Evolutionary conservation across 2,888 invertebrate genomes (phyloP), one percentile per base, ranked within the genome.

Genomic region (Cybosia mesomella): DNA sequence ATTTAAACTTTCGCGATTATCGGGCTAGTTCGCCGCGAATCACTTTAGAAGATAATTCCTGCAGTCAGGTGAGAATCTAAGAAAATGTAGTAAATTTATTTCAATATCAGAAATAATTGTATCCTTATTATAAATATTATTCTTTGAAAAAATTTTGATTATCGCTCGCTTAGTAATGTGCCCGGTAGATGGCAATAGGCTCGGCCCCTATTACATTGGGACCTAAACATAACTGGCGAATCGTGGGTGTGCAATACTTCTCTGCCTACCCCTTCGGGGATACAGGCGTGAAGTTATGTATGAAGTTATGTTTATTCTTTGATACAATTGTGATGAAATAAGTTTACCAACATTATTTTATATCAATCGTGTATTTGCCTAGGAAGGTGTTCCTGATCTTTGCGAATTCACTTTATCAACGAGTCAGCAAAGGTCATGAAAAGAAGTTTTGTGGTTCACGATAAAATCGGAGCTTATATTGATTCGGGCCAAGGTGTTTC

Each of bases 391-490:
- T 53, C 4, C 34, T 36, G n/a, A 32, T 67, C 57, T 68, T 34
- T 18, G 18, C 22, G 32, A 64, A 32, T 13, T 34, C 10, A 21
- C 32, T 62, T 62, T 49, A 8, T 49, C 72, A 67, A 58, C 68
- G 49, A 67, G 13, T 57, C 49, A 11, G 22, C 53, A 53, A 15
- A 43, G 76, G 75, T 75, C 80, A 73, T 79, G 83, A 74, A 80
- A 79, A 76, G 65, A 83, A 84, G 73, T 85, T 82, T 79, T 73
- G 74, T 77, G 69, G 78, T 78, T 75, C 68, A 77, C 85, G 86
- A 87, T 88, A 85, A 87, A 85, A 87, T 89, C 87, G 70, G 73
- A 72, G 72, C 76, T 79, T 71, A 84, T 85, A 87, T 86, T 85
- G 87, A 87, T 87, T 87, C 72, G 73, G 80, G 82, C 80, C 84